Conservation (phyloP, 2,888 invertebrate species). For the Coelinius sp. region DNA sequence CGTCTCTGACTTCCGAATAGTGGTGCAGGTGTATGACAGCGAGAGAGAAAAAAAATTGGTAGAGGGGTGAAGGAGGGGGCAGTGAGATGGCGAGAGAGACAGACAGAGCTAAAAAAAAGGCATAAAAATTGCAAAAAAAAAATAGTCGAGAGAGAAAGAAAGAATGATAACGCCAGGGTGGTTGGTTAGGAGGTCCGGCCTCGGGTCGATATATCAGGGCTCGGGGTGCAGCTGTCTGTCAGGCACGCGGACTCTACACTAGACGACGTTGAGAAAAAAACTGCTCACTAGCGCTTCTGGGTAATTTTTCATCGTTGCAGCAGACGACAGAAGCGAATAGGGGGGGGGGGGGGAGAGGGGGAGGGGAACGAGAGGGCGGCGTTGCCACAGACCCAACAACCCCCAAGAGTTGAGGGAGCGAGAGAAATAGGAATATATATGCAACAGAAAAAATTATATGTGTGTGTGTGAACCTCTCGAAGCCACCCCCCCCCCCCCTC, state of each 20-base stretch:
- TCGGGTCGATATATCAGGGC: constrained; percentile 70
- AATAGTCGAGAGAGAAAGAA: constrained; percentile 13
- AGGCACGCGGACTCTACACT: constrained; percentile 66
- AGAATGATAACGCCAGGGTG: constrained; percentile 46
- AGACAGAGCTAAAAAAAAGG: background rate
- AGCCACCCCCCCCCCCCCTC: constrained; percentile 40
- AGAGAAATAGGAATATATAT: constrained; percentile 29
- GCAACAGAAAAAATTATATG: constrained; percentile 19
- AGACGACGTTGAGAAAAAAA: constrained; percentile 63
- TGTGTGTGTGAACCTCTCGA: constrained; percentile 19
- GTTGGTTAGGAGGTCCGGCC: constrained; percentile 61
- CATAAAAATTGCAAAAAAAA: background rate
- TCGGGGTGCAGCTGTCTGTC: constrained; percentile 69
- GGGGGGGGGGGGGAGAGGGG: constrained; percentile 50
- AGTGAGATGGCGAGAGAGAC: background rate
- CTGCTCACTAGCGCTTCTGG: constrained; percentile 62
- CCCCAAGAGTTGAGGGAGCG: background rate
- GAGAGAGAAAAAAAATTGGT: background rate
- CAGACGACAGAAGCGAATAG: constrained; percentile 63
- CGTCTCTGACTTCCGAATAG: constrained; percentile 29
- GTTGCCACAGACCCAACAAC: constrained; percentile 54
- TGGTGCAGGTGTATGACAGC: constrained; percentile 47
- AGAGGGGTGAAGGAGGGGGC: constrained; percentile 35
- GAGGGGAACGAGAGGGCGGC: constrained; percentile 34
- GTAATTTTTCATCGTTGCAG: constrained; percentile 70